Percentiles rank a stretch among this genome's conserved stretches.
These are phyloP conservation scores for Hycleus phaleratus DNA, from an alignment of 1,140 invertebrate species.

Conservation along the genomic window DNA sequence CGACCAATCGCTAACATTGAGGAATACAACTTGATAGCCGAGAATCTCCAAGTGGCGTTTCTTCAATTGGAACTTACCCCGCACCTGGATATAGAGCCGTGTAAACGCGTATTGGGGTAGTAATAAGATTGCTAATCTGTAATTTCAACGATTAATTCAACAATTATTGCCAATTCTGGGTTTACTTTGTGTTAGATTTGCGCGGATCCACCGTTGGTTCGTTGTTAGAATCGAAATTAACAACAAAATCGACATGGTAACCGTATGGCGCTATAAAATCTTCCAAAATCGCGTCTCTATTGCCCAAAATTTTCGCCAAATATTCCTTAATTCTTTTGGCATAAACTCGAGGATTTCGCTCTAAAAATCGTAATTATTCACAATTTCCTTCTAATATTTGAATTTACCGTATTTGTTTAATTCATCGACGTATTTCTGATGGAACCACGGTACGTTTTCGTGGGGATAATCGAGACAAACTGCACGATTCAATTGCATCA, in stretches of 20 bases:
- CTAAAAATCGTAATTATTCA: background rate
- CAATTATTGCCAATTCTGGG: no score
- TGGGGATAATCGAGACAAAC: slow-evolving; percentile 56
- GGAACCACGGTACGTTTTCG: slow-evolving; percentile 56
- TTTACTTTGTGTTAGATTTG: slow-evolving; percentile 21
- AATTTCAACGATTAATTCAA: slow-evolving; percentile 1
- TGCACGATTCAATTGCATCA: slow-evolving; percentile 55
- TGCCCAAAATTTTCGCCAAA: slow-evolving; percentile 20
- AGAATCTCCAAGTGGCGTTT: slow-evolving; percentile 53
- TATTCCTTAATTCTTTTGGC: slow-evolving; percentile 20
- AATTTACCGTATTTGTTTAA: slow-evolving; percentile 24
- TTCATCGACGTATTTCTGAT: slow-evolving; percentile 52
- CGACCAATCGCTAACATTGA: slow-evolving; percentile 49
- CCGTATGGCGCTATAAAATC: slow-evolving; percentile 33
- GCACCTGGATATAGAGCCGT: slow-evolving; percentile 32
- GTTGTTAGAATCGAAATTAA: slow-evolving; percentile 23
- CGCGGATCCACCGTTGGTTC: slow-evolving; percentile 3
- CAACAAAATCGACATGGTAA: slow-evolving; percentile 33
- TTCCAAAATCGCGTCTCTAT: slow-evolving; percentile 16
- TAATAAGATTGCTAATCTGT: slow-evolving; percentile 41
- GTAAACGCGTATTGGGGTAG: slow-evolving; percentile 38
- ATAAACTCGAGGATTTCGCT: background rate
- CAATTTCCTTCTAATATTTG: background rate
- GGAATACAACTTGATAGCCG: slow-evolving; percentile 48
- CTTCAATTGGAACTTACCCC: slow-evolving; percentile 41